phyloP scores from a whole-genome alignment of 2,113 vertebrate genomes.

The Desmodus rotundus region DNA sequence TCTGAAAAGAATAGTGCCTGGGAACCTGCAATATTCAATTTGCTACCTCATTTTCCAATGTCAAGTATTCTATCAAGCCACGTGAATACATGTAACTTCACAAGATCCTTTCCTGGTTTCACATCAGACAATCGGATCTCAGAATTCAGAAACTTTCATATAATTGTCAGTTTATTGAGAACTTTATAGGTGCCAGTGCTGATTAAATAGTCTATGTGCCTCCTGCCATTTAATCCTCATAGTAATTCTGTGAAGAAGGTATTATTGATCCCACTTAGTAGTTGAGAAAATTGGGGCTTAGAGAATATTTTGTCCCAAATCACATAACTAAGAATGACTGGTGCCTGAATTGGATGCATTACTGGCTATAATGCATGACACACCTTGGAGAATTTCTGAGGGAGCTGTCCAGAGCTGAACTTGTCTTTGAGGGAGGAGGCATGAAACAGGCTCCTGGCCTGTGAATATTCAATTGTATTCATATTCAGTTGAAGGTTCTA shows the following conservation, averaged over 20 bases:
- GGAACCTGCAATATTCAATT: slow-evolving; percentile 73
- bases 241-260: neutral
- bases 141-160: neutral
- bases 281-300: slow-evolving; percentile 13
- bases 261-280: slow-evolving; percentile 30
- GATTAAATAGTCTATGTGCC: slow-evolving; percentile 10
- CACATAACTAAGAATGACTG: neutral
- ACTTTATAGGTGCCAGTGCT: slow-evolving; percentile 34
- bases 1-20: slow-evolving; percentile 73
- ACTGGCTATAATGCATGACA: neutral
- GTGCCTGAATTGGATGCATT: neutral
- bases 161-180: slow-evolving; percentile 59
- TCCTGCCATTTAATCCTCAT: slow-evolving; percentile 47
- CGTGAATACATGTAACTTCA: slow-evolving; percentile 43
- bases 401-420: neutral
- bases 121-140: slow-evolving; percentile 55
- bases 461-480: neutral
- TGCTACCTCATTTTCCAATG: slow-evolving; percentile 65
- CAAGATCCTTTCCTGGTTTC: slow-evolving; percentile 59
- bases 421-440: neutral
- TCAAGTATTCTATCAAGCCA: slow-evolving; percentile 62
- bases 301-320: neutral
- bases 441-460: neutral
- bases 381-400: neutral
- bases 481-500: neutral